These are phyloP conservation scores for Cephalophus harveyi DNA, from an alignment of 2,113 vertebrate species.

Conservation along the genomic window DNA sequence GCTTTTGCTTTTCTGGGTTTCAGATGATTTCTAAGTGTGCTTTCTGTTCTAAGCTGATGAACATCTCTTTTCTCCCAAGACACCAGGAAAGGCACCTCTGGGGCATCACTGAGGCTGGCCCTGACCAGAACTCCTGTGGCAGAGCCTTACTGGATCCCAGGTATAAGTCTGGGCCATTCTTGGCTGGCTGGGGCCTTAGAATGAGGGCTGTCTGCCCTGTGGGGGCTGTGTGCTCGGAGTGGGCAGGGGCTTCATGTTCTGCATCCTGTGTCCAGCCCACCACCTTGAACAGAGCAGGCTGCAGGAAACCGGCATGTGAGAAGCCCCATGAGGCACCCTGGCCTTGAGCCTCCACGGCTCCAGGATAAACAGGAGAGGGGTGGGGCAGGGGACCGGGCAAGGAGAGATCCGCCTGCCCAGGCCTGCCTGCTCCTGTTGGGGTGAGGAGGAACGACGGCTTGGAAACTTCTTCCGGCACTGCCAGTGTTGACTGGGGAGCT, in stretches of 20 bases:
- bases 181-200: not conserved
- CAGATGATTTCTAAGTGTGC: not conserved
- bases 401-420: not conserved
- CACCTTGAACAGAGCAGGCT: not conserved
- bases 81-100: not conserved
- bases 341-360: not conserved
- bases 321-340: not conserved
- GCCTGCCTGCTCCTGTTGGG: not conserved
- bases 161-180: not conserved
- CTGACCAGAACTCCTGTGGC: not conserved
- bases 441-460: not conserved
- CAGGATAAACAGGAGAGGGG: constrained; percentile 42
- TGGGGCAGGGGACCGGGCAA: not conserved
- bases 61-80: not conserved
- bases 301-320: not conserved
- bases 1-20: not conserved
- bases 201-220: not conserved
- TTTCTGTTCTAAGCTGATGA: not conserved
- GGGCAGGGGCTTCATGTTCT: rapidly evolving
- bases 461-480: constrained; percentile 22
- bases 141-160: not conserved
- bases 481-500: not conserved
- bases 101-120: not conserved
- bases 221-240: rapidly evolving
- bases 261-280: not conserved